Percentiles rank a stretch among this genome's conserved stretches.
These are phyloP conservation scores for Apodemia hepburni DNA, from an alignment of 2,888 invertebrate genomes.

Conservation along the genomic window DNA sequence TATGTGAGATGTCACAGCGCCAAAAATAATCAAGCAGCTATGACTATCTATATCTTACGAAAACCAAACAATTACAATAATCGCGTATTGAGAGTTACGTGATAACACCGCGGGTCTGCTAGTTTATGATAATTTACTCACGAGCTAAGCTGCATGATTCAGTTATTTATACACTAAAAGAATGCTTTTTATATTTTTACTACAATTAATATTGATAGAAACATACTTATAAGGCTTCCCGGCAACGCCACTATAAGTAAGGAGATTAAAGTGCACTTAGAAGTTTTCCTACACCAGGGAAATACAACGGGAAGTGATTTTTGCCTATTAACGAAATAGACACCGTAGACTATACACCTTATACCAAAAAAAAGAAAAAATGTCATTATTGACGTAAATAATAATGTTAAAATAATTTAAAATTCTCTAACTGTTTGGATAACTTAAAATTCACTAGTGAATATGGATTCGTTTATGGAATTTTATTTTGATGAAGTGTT, in stretches of 20 bases:
- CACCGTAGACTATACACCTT: neutral
- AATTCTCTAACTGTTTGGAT: neutral
- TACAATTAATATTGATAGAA: conserved; percentile 21
- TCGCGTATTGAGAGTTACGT: no score
- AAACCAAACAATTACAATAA: no score
- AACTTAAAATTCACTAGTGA: conserved; percentile 20
- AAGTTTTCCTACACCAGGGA: conserved; percentile 44
- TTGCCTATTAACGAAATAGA: conserved; percentile 37
- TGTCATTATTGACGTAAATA: neutral
- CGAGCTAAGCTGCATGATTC: no score
- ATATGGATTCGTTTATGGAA: conserved; percentile 89
- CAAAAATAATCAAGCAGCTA: no score
- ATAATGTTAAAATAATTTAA: neutral
- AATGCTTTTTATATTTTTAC: no score
- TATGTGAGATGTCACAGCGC: no score
- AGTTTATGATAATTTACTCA: no score
- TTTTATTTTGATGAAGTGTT: conserved; percentile 90
- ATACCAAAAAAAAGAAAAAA: neutral
- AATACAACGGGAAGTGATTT: conserved; percentile 45
- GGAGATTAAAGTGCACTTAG: conserved; percentile 58
- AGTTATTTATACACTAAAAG: no score
- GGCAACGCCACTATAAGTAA: conserved; percentile 44
- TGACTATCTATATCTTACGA: no score
- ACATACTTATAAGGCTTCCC: conserved; percentile 49
- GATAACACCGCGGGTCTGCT: no score